These are phyloP conservation scores for Peromyscus polionotus DNA, from an alignment of 2,113 vertebrate genomes.

Conservation along the genomic window DNA sequence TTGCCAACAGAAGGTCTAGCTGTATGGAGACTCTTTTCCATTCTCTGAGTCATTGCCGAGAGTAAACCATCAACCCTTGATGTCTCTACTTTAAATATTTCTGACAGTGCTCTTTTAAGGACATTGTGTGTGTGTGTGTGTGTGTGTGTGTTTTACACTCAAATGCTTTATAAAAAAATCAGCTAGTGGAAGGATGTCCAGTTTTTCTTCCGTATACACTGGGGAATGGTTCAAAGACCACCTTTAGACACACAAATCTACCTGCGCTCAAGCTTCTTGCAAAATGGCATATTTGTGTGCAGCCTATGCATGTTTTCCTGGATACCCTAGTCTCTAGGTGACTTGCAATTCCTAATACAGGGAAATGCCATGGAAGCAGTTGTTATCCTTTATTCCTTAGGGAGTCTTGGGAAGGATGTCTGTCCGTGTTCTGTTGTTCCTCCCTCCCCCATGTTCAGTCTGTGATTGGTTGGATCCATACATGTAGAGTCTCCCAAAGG, in stretches of 20 bases:
- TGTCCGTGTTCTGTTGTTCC: fast-evolving
- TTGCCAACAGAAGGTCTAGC: not conserved
- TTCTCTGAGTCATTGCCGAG: not conserved
- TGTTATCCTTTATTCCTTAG: not conserved
- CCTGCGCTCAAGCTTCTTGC: not conserved
- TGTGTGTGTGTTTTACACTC: not conserved
- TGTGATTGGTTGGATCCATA: not conserved
- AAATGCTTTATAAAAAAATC: not conserved
- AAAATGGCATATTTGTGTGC: not conserved
- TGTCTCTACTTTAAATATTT: not conserved
- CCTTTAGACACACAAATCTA: not conserved
- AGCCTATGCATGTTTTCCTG: not conserved
- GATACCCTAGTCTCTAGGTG: not conserved
- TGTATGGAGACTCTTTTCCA: not conserved
- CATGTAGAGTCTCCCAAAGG: not conserved
- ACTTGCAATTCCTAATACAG: too few relatives aligned
- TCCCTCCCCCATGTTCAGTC: not conserved
- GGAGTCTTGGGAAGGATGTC: not conserved
- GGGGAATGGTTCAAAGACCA: not conserved
- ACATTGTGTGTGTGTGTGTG: not conserved
- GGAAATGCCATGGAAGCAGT: not conserved
- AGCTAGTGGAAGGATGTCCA: not conserved
- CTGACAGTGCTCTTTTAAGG: not conserved
- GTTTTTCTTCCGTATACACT: not conserved
- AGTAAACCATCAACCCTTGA: not conserved